Base-by-base conservation (phyloP, 1,140 invertebrate genomes). In the Bactericera cockerelli region DNA sequence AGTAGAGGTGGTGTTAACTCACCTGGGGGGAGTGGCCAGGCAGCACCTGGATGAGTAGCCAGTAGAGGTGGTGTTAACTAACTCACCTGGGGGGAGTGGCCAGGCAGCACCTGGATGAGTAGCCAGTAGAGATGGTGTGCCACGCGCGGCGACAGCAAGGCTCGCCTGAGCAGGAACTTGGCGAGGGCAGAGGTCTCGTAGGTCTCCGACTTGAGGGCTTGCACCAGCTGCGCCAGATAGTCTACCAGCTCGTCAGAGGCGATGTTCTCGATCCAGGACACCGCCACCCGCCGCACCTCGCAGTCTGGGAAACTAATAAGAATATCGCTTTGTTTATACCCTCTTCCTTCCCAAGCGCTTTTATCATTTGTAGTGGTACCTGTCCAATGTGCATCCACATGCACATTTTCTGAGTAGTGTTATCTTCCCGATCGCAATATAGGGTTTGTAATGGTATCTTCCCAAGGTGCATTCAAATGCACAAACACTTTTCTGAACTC, bases 51-150 rank as follows among this genome's bases (percentile, higher is more conserved):
- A 85, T 86, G 24, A 95, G 67, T 21, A 93, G 72, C 95, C 95
- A 99, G 72, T 96, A 98, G 63, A 98, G 76, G 65, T 89, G 81
- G 75, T 98, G 94, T n/a, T 56, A 26, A 56, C 58, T 65, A 66
- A 80, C 78, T 67, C 66, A 80, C 78, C 67, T 84, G 83, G 33
- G 83, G 83, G 66, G 77, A 79, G 66, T 82, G 77, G 53, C 82
- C 81, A 10, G 84, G 86, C 59, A 87, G 73, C 56, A 78, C 81
- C 69, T 91, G 88, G 33, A 85, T 86, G 25, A 95, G 67, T 22
- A 93, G 72, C 95, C 95, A 99, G 72, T 96, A 98, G 63, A 98
- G 76, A 65, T 89, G 81, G 75, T 98, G 94, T 1, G 93, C 89
- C 59, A 98, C 86, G 61, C 91, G 77, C 0, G 93, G 86, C 38